Evolutionary conservation across 2,888 invertebrate species (phyloP).

Genomic region (Scrobipalpa atriplicella): DNA sequence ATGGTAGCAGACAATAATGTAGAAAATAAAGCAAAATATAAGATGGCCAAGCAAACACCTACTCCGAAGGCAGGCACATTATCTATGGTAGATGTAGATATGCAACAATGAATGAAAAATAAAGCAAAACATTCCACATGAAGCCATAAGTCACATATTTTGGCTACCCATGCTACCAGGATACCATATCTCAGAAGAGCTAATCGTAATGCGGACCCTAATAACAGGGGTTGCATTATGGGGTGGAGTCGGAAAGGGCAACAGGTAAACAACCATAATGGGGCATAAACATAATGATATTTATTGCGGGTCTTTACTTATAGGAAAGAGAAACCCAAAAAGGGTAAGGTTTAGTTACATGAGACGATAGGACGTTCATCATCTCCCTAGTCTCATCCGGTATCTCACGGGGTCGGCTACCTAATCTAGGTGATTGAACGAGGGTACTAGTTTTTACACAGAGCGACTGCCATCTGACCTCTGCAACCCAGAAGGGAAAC

Average conservation of each 20-base stretch:
- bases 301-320: conserved; percentile 11
- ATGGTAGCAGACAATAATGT: neutral
- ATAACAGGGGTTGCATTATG: conserved; percentile 21
- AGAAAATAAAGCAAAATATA: conserved; percentile 15
- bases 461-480: too few species aligned
- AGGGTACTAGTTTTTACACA: too few species aligned
- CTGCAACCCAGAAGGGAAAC: too few species aligned
- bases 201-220: conserved; percentile 18
- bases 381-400: too few species aligned
- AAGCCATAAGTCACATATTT: conserved; percentile 28
- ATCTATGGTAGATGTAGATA: neutral
- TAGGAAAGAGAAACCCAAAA: neutral
- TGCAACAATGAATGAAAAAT: neutral
- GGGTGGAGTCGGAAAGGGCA: conserved; percentile 27
- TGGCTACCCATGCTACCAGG: conserved; percentile 22
- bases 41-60: neutral
- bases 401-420: too few species aligned
- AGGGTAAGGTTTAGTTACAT: conserved; percentile 1
- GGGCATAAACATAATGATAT: conserved; percentile 22
- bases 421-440: too few species aligned
- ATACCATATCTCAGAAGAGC: conserved; percentile 6
- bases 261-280: conserved; percentile 26
- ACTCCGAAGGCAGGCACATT: neutral
- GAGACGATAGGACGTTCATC: neutral
- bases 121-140: neutral